Evolutionary conservation across 1,140 invertebrate species (phyloP).

Genomic region (Steinernema khuongi): DNA sequence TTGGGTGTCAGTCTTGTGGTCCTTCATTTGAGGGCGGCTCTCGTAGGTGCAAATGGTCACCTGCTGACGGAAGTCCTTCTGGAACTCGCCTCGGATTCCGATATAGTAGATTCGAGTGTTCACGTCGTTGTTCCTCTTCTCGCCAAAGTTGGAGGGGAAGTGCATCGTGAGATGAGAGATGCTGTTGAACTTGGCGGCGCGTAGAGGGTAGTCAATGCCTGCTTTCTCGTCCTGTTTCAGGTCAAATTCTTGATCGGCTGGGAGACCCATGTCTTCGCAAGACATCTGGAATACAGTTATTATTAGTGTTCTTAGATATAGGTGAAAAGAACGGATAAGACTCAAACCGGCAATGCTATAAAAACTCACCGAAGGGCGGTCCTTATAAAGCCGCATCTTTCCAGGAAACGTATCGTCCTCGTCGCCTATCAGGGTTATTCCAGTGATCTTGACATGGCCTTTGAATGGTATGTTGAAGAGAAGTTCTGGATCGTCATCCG

Average conservation of each 20-base stretch:
- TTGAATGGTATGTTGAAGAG: slow-evolving; percentile 93
- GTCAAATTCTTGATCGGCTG: slow-evolving; percentile 79
- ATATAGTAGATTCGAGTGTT: slow-evolving; percentile 84
- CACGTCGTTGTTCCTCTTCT: slow-evolving; percentile 61
- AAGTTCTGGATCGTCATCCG: slow-evolving; percentile 86
- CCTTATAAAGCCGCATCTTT: slow-evolving; percentile 74
- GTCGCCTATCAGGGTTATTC: slow-evolving; percentile 80
- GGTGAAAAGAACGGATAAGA: slow-evolving; percentile 22
- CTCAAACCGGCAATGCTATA: slow-evolving; percentile 7
- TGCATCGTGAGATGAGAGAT: slow-evolving; percentile 80
- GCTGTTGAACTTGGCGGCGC: slow-evolving; percentile 80
- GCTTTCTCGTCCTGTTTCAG: slow-evolving; percentile 73
- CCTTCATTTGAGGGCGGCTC: slow-evolving; percentile 43
- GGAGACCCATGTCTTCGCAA: slow-evolving; percentile 73
- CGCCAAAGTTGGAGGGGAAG: slow-evolving; percentile 79
- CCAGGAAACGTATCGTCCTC: slow-evolving; percentile 76
- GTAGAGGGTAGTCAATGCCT: slow-evolving; percentile 76
- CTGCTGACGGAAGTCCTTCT: slow-evolving; percentile 44
- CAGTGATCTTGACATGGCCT: slow-evolving; percentile 87
- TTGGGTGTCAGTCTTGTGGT: slow-evolving; percentile 43
- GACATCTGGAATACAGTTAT: slow-evolving; percentile 73
- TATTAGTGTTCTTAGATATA: slow-evolving; percentile 19
- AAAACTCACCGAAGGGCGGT: slow-evolving; percentile 41
- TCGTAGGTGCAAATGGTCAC: slow-evolving; percentile 51
- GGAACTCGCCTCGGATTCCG: slow-evolving; percentile 70